These are phyloP conservation scores for Aplidium turbinatum DNA, from an alignment of 23 tunicate genomes.

Conservation along the genomic window DNA sequence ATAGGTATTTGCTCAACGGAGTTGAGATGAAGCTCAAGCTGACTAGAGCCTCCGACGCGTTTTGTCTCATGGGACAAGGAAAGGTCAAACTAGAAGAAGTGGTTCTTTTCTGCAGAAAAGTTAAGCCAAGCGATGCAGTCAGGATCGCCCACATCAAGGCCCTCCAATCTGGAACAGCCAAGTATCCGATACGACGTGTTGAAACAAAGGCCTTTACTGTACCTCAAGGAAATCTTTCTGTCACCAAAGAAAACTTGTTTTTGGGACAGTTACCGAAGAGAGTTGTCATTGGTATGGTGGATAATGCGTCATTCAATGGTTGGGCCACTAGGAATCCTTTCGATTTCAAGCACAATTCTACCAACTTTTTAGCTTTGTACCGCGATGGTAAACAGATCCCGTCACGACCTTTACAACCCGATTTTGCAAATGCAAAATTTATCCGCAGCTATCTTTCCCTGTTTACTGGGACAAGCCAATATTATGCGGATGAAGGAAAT, in stretches of 20 bases:
- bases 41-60: not conserved
- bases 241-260: conserved; percentile 34
- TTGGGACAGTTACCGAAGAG: conserved; percentile 28
- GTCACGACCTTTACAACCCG: conserved; percentile 1
- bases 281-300: conserved; percentile 17
- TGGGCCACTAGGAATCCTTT: conserved; percentile 14
- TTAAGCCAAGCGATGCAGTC: conserved; percentile 14
- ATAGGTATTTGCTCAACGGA: conserved; percentile 36
- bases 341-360: conserved; percentile 29
- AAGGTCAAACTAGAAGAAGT: not conserved
- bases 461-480: conserved; percentile 20
- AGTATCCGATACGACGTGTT: conserved; percentile 3
- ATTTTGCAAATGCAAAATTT: conserved; percentile 16
- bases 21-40: conserved; percentile 11
- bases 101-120: conserved; percentile 8
- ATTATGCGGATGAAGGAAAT: conserved; percentile 8
- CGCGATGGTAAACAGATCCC: conserved; percentile 25
- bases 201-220: conserved; percentile 6
- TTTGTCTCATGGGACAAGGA: not conserved
- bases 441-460: conserved; percentile 25
- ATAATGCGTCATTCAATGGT: conserved; percentile 29
- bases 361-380: conserved; percentile 10
- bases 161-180: not conserved
- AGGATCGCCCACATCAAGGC: conserved; percentile 33
- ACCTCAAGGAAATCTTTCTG: not conserved